phyloP scores from a whole-genome alignment of 2,888 invertebrate genomes.

The Hydrotaea diabolus region DNA sequence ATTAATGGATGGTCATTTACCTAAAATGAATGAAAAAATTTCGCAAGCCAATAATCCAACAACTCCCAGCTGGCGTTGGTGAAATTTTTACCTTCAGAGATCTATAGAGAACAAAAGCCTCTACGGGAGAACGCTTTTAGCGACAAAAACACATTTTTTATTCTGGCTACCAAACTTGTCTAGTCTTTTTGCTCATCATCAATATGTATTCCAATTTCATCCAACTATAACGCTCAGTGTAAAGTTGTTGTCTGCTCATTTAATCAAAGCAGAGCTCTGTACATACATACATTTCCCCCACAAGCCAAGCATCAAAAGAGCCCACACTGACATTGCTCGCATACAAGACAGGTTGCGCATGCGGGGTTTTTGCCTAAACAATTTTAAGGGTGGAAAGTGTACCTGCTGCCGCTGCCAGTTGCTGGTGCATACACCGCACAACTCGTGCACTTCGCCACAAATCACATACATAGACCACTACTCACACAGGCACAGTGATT shows the following conservation, averaged over 20 bases:
- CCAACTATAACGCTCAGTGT: constrained; percentile 2
- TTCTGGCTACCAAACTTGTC: no score
- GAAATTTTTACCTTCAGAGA: no score
- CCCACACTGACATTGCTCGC: not conserved
- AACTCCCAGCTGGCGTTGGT: no score
- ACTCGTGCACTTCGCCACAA: constrained; percentile 42
- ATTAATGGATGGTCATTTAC: no score
- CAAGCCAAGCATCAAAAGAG: not conserved
- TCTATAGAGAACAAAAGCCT: no score
- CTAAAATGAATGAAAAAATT: no score
- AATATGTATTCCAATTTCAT: no score
- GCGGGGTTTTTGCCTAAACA: constrained; percentile 20
- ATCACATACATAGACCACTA: not conserved
- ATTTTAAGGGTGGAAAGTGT: constrained; percentile 64
- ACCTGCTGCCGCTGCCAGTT: constrained; percentile 45
- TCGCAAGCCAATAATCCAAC: no score
- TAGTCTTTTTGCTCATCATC: no score
- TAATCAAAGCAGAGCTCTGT: constrained; percentile 8
- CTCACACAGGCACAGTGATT: constrained; percentile 44
- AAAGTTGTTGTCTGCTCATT: constrained; percentile 15
- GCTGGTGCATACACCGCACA: not conserved
- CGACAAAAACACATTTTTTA: no score
- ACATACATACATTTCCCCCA: constrained; percentile 17
- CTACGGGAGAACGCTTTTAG: no score
- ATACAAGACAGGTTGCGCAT: constrained; percentile 48